These are phyloP conservation scores for Holothuria leucospilota DNA, from an alignment of 53 echinoderm and acorn worm genomes.

Conservation along the genomic window DNA sequence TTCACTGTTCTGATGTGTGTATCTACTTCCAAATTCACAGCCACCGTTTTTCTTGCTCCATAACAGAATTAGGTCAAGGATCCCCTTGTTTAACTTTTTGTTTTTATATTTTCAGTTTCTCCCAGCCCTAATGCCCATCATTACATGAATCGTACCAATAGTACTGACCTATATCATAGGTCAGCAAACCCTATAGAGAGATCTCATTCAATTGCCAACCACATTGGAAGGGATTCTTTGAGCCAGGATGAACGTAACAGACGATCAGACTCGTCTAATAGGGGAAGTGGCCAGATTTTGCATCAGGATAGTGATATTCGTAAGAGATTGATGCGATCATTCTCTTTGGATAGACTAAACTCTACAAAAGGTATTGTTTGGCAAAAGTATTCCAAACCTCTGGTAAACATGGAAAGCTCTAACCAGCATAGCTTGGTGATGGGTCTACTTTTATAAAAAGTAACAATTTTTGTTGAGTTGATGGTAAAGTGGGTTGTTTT, in stretches of 20 bases:
- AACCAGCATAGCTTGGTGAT: too few species aligned
- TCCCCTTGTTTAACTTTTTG: too few species aligned
- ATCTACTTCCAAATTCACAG: too few species aligned
- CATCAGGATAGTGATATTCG: neutral
- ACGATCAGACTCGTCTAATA: neutral
- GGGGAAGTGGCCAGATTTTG: neutral
- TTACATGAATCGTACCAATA: neutral
- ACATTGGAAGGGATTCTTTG: slow-evolving; percentile 31
- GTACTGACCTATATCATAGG: slow-evolving; percentile 12
- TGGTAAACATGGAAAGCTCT: too few species aligned
- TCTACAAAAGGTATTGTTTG: neutral
- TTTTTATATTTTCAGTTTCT: slow-evolving; percentile 37
- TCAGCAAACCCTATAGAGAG: slow-evolving; percentile 6
- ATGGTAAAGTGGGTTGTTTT: too few species aligned
- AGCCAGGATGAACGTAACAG: neutral
- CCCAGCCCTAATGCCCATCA: slow-evolving; percentile 43
- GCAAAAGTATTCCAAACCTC: neutral
- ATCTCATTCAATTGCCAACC: slow-evolving; percentile 30
- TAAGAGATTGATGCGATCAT: slow-evolving; percentile 30
- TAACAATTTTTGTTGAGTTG: too few species aligned
- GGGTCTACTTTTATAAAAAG: too few species aligned
- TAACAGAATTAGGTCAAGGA: too few species aligned
- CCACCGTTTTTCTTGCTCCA: too few species aligned
- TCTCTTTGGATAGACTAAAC: slow-evolving; percentile 30
- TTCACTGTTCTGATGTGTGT: too few species aligned